These are phyloP conservation scores for Alviniconcha marisindica DNA, from an alignment of 1,140 invertebrate genomes.

Conservation along the genomic window DNA sequence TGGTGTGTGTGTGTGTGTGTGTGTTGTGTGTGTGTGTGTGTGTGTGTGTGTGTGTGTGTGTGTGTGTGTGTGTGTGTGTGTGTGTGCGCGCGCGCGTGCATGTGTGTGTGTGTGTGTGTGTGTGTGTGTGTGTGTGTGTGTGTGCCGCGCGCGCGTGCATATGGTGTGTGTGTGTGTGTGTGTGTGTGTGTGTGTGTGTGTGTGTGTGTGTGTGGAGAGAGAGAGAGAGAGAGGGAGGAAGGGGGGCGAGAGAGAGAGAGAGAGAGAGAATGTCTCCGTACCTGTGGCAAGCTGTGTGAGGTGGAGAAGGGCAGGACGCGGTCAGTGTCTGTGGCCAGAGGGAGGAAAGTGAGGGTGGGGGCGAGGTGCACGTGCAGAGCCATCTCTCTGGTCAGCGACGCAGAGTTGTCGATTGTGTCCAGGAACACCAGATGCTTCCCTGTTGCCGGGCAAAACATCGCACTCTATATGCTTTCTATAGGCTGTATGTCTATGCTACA, in stretches of 20 bases:
- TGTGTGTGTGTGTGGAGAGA: neutral
- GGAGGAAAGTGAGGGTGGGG: slow-evolving; percentile 54
- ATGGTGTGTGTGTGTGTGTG: slow-evolving; percentile 17
- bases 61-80: slow-evolving; percentile 22
- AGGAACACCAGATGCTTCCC: slow-evolving; percentile 71
- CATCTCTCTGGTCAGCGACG: slow-evolving; percentile 73
- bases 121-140: slow-evolving; percentile 22
- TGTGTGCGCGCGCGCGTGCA: slow-evolving; percentile 21
- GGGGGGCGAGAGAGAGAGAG: too few species aligned
- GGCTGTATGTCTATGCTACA: too few species aligned
- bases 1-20: too few species aligned
- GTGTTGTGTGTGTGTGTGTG: too few species aligned
- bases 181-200: neutral
- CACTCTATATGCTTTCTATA: too few species aligned
- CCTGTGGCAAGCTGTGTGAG: too few species aligned
- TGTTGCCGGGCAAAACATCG: too few species aligned
- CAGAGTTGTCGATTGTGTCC: slow-evolving; percentile 71
- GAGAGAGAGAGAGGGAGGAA: too few species aligned
- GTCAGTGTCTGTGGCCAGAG: too few species aligned
- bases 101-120: slow-evolving; percentile 24
- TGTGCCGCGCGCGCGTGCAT: too few species aligned
- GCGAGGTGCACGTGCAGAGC: slow-evolving; percentile 76
- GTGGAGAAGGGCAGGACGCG: too few species aligned
- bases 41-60: too few species aligned
- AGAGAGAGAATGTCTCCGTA: neutral